A percentile compares a stretch with the other conserved stretches of the same genome.
phyloP scores from a whole-genome alignment of 1,140 invertebrate genomes.

The Ceratina calcarata region DNA sequence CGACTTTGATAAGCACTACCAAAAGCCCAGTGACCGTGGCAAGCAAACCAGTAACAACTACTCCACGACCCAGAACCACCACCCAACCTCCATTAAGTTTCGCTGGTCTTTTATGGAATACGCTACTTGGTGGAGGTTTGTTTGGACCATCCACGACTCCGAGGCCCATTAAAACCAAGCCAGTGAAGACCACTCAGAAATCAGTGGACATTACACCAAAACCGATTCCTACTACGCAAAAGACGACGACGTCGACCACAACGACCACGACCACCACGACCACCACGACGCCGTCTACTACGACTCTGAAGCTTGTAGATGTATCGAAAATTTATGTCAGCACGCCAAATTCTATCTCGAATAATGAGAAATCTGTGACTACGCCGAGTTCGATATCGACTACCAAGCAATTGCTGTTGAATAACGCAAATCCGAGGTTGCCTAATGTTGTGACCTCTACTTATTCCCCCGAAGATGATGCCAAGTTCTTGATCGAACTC shows the following conservation, averaged over 20 bases:
- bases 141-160: conserved; percentile 58
- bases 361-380: background rate
- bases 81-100: conserved; percentile 62
- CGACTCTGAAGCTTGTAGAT: conserved; percentile 46
- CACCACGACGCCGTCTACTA: conserved; percentile 7
- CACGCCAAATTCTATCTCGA: conserved; percentile 24
- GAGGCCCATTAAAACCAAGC: conserved; percentile 40
- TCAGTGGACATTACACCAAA: conserved; percentile 49
- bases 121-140: conserved; percentile 71
- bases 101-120: conserved; percentile 70
- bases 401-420: conserved; percentile 39
- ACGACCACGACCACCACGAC: background rate
- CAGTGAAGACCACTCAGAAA: conserved; percentile 17
- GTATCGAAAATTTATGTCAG: conserved; percentile 47
- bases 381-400: conserved; percentile 36
- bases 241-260: background rate
- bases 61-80: conserved; percentile 59
- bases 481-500: conserved; percentile 71
- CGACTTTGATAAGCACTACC: conserved; percentile 67
- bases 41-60: conserved; percentile 63
- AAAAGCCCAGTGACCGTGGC: conserved; percentile 58
- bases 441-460: conserved; percentile 54
- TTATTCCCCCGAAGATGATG: conserved; percentile 74
- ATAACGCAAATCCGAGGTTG: conserved; percentile 55
- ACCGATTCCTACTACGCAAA: conserved; percentile 54